Evolutionary conservation across 2,888 invertebrate genomes (phyloP), one percentile per base, ranked within the genome.

Genomic region (Callyntrura sp.): DNA sequence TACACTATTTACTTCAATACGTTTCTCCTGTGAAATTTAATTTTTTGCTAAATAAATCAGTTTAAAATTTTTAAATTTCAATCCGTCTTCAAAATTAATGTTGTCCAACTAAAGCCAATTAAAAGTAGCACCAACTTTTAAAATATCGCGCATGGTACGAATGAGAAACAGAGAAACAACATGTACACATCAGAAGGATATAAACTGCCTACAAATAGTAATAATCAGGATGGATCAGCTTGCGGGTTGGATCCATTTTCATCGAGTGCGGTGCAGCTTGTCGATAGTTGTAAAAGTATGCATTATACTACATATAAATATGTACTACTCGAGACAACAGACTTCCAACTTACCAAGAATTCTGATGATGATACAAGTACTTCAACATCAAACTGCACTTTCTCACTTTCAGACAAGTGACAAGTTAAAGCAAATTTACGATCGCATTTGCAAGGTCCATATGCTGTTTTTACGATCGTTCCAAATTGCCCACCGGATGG

Each of bases 371-470:
- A 90, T 17, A 89, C 73, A 25, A 91, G 84, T 55, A 91, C 88
- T 85, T 92, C 92, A 57, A 92, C 92, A 68, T 90, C 91, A 84
- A 84, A 92, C 84, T 79, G 88, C 51, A 90, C 83, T 86, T 92
- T 91, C 83, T 92, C 92, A 79, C 83, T 91, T 78, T 92, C 91
- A 20, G 90, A 88, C 84, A 85, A 81, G 78, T 86, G 82, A 85
- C 89, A 87, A 85, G 88, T 87, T 35, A 92, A 85, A 55, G 68
- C 43, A 76, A 90, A 92, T 86, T 85, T 92, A 83, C 91, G 90
- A 88, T 90, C 85, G 85, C 91, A 92, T 73, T 91, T 90, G 73
- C 89, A 92, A 88, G 90, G 86, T 85, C 92, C 92, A 89, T 85
- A 90, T 73, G 90, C 91, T 65, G 92, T 92, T 85, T 92, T 92